Evolutionary conservation across 92 coral and sea anemone species (phyloP), one percentile per base, ranked within the genome.

Genomic region (Epizoanthus fatuus): DNA sequence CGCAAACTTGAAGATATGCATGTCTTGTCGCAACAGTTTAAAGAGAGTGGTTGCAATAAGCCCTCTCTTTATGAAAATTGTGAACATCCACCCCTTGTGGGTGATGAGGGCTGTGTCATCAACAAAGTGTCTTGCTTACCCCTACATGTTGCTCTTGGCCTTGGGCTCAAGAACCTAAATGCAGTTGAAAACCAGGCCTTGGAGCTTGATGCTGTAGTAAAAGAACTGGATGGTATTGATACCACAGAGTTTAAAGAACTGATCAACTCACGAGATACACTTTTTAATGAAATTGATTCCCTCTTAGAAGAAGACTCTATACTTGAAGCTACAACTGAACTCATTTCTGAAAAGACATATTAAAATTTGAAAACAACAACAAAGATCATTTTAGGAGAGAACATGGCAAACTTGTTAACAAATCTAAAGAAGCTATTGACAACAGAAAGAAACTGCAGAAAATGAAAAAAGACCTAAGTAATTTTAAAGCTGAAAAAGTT

Each of bases 61-160:
- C 69, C 69, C 4, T 32, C 69, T 25, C 14, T 63, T 63, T 63
- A 22, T 29, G 39, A 63, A 63, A 63, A 63, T 14, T 63, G 69
- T 10, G 69, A 63, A 29, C 69, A 63, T 25, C 69, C 39, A 63
- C 69, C 16, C 35, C 69, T 63, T 22, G 69, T 25, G 3, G 69
- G 69, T 22, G 20, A 2, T 4, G 13, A 22, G 17, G 69, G 69
- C 15, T 29, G 40, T 29, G 69, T 63, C 40, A 63, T 29, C 5
- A 42, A 63, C 69, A 63, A 22, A 64, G 69, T 64, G 13, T 64
- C 69, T 10, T 63, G 69, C 37, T 14, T 63, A 29, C 69, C 69
- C 44, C 69, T 63, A 35, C 69, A 63, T 63, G 69, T 63, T 25
- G 69, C 69, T 29, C 69, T 63, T 63, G 44, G 69, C 42, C 69